phyloP scores from a whole-genome alignment of 2,797 vertebrate genomes.

The Percopsis omiscomaycus region DNA sequence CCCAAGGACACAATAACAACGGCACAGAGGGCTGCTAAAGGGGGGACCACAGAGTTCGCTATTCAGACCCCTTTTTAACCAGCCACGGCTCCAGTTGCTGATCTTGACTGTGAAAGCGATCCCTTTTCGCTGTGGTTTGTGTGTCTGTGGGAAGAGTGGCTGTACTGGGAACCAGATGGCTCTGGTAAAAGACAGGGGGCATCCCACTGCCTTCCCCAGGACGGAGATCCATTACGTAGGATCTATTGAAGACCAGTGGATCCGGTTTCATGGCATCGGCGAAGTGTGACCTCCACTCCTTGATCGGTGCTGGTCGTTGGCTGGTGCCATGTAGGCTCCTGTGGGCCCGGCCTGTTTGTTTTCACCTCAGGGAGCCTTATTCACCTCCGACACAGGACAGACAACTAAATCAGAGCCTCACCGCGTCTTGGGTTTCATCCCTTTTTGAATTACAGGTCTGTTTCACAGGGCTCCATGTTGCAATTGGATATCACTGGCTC shows the following conservation, averaged over 20 bases:
- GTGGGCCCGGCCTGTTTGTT: conserved; percentile 50
- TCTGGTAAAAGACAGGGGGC: conserved; percentile 63
- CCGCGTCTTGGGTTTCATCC: conserved; percentile 68
- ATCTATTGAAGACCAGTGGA: conserved; percentile 68
- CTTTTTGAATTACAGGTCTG: conserved; percentile 52
- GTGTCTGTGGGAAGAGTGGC: conserved; percentile 64
- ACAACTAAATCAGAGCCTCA: conserved; percentile 66
- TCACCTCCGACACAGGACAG: conserved; percentile 65
- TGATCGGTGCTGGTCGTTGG: conserved; percentile 31
- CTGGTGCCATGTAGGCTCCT: conserved; percentile 57
- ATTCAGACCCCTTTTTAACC: conserved; percentile 58
- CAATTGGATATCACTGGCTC: conserved; percentile 59
- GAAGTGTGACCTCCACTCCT: conserved; percentile 67
- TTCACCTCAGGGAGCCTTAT: conserved; percentile 64
- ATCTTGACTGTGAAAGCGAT: conserved; percentile 69
- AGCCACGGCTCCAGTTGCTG: conserved; percentile 61
- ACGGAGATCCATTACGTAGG: conserved; percentile 69
- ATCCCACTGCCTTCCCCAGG: conserved; percentile 65
- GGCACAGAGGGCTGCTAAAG: conserved; percentile 51
- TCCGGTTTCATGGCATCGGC: conserved; percentile 75
- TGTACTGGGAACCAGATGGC: conserved; percentile 70
- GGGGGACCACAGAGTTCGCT: conserved; percentile 48
- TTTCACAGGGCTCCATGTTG: conserved; percentile 56
- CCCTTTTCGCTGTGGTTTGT: conserved; percentile 64
- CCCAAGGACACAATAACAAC: conserved; percentile 54